A percentile compares a stretch with the other conserved stretches of the same genome.
phyloP scores from a whole-genome alignment of 2,888 invertebrate genomes.

The Ectemnius cavifrons region DNA sequence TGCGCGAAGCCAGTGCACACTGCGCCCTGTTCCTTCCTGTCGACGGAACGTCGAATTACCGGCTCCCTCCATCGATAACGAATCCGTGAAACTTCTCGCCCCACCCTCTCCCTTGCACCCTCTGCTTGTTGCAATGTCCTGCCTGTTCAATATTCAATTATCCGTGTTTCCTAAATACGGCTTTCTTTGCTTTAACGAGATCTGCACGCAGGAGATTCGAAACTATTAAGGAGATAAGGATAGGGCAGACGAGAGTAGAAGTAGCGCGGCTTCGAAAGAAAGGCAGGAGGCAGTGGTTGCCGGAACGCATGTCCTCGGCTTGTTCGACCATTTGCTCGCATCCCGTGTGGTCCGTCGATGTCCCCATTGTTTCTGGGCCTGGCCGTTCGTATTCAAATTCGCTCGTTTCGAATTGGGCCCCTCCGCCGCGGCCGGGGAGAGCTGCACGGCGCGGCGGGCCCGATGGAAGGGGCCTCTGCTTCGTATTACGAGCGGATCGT shows the following conservation, averaged over 20 bases:
- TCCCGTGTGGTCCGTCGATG: constrained; percentile 78
- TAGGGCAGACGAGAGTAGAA: not conserved
- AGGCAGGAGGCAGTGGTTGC: constrained; percentile 63
- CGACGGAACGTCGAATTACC: constrained; percentile 65
- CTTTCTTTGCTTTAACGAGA: too few species aligned
- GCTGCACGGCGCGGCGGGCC: not conserved
- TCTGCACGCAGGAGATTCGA: too few species aligned
- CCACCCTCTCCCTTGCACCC: too few species aligned
- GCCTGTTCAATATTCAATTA: too few species aligned
- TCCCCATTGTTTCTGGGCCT: constrained; percentile 75
- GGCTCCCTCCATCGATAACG: constrained; percentile 57
- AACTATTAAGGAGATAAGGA: not conserved
- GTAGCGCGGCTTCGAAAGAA: constrained; percentile 39
- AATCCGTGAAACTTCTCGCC: constrained; percentile 26
- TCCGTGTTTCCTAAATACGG: too few species aligned
- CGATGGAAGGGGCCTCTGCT: constrained; percentile 22
- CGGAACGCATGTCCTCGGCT: constrained; percentile 77
- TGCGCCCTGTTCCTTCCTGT: constrained; percentile 55
- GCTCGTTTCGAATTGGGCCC: constrained; percentile 74
- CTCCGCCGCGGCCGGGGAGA: constrained; percentile 34
- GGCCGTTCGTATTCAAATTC: constrained; percentile 76
- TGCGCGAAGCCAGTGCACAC: not conserved
- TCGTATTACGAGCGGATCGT: constrained; percentile 50
- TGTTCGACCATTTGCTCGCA: constrained; percentile 78
- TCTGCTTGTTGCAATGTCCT: too few species aligned